Conservation (phyloP, 2,113 vertebrate genomes). For the Gopherus flavomarginatus region DNA sequence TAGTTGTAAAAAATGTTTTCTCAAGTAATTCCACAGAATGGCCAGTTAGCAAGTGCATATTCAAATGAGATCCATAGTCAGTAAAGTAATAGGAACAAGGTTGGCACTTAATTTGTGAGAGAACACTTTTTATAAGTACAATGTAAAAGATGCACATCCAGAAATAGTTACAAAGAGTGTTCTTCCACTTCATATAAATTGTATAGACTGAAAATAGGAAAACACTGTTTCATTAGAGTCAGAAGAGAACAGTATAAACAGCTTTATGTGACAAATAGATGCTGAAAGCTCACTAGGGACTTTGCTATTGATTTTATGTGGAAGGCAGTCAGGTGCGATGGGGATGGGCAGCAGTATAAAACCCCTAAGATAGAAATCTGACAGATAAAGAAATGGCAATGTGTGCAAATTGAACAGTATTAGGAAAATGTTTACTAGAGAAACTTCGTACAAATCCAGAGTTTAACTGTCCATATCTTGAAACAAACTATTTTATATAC, state of each 20-base stretch:
- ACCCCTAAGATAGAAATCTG: not conserved
- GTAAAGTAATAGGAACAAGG: not conserved
- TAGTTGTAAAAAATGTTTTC: not conserved
- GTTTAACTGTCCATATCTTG: not conserved
- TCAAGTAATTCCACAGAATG: not conserved
- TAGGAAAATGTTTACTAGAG: not conserved
- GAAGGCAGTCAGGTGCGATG: not conserved
- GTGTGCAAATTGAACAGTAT: not conserved
- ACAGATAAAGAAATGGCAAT: not conserved
- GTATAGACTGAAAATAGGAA: not conserved
- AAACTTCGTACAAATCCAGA: fast-evolving
- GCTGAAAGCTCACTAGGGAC: not conserved
- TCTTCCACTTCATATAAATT: not conserved
- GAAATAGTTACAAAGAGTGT: not conserved
- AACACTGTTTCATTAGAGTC: not conserved
- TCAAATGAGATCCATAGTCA: not conserved
- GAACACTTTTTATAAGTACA: not conserved
- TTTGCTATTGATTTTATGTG: not conserved
- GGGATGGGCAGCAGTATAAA: not conserved
- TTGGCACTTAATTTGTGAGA: not conserved
- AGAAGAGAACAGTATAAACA: not conserved
- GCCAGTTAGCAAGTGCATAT: not conserved
- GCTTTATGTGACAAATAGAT: not conserved
- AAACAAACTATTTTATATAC: not conserved
- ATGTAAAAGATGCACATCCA: not conserved